A percentile compares a stretch with the other conserved stretches of the same genome.
Conservation (phyloP, 2,113 vertebrate species). For the Trichechus manatus region DNA sequence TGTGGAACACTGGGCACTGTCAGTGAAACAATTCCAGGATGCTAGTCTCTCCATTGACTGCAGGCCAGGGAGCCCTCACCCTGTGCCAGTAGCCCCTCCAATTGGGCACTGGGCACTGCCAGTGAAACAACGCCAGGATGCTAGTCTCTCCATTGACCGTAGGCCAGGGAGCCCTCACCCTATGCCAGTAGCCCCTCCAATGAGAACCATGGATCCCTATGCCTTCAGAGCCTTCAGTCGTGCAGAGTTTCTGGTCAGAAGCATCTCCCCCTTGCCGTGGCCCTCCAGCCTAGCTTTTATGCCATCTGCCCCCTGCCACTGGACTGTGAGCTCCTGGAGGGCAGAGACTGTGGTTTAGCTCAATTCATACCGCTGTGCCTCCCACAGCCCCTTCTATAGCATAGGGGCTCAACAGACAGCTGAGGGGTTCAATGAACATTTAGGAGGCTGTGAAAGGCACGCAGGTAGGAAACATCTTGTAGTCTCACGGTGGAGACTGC, state of each 20-base stretch:
- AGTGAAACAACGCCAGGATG: background rate
- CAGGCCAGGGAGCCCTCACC: background rate
- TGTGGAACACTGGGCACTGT: background rate
- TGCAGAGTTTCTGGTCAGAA: background rate
- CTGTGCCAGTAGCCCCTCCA: no score
- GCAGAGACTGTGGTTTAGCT: background rate
- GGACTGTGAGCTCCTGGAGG: background rate
- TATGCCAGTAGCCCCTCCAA: background rate
- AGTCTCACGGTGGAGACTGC: slow-evolving; percentile 64
- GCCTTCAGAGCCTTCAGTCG: background rate
- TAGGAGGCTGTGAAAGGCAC: slow-evolving; percentile 22
- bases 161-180: background rate
- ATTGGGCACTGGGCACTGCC: background rate
- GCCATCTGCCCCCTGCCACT: background rate
- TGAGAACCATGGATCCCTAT: background rate
- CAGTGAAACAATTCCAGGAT: background rate
- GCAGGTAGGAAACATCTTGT: background rate
- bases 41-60: background rate
- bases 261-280: background rate
- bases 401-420: background rate
- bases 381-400: background rate
- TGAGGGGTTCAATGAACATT: background rate
- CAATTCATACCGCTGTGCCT: background rate
- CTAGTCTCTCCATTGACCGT: background rate
- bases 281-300: background rate